Conservation (phyloP, 1,140 invertebrate species). For the Drosophila carrolli region DNA sequence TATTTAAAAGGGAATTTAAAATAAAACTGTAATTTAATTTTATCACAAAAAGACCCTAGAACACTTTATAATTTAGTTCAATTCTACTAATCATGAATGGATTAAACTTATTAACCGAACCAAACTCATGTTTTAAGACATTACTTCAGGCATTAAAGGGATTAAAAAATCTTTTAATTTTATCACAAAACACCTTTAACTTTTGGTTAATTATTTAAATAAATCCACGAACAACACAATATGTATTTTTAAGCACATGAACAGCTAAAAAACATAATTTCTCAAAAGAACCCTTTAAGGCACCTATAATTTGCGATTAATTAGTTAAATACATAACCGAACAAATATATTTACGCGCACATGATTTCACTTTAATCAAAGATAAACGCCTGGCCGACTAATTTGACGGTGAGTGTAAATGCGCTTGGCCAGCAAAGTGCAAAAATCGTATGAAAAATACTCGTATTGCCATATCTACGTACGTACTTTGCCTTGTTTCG, state of each 20-base stretch:
- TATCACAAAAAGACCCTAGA: too few species aligned
- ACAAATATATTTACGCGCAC: slow-evolving; percentile 4
- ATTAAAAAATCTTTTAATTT: not conserved
- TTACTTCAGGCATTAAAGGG: not conserved
- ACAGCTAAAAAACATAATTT: not conserved
- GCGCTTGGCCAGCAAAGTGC: slow-evolving; percentile 49
- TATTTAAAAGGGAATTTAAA: too few species aligned
- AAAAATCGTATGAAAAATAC: slow-evolving; percentile 75
- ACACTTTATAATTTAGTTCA: too few species aligned
- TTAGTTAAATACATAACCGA: slow-evolving; percentile 14
- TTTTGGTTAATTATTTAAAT: slow-evolving; percentile 5
- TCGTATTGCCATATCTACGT: slow-evolving; percentile 65
- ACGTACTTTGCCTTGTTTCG: slow-evolving; percentile 67
- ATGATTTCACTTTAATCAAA: slow-evolving; percentile 14
- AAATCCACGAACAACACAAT: not conserved
- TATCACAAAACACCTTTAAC: not conserved
- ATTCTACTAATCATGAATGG: not conserved
- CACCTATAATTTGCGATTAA: slow-evolving; percentile 1
- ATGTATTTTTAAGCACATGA: not conserved
- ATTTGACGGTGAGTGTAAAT: slow-evolving; percentile 69
- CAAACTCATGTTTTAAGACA: not conserved
- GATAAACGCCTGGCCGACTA: slow-evolving; percentile 33
- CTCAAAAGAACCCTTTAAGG: not conserved
- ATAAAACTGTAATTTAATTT: too few species aligned
- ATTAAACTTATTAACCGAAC: not conserved